These are phyloP conservation scores for Phoenoteleia sp. DNA, from an alignment of 2,888 invertebrate species.

Conservation along the genomic window DNA sequence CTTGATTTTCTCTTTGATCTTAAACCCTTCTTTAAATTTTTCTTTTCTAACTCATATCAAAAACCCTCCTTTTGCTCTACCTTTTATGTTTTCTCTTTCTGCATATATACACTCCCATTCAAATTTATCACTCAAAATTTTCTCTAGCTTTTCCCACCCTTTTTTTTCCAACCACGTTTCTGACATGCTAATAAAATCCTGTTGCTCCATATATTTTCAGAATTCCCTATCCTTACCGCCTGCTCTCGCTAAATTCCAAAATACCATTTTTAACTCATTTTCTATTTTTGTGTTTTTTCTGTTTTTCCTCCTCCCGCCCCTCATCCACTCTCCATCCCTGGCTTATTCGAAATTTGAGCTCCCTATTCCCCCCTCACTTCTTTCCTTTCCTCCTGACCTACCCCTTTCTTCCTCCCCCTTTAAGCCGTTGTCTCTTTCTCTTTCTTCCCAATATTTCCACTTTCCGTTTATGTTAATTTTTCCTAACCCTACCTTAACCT, in stretches of 20 bases:
- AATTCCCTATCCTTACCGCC: not conserved
- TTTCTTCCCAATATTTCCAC: not conserved
- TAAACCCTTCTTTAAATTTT: not conserved
- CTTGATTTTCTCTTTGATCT: not conserved
- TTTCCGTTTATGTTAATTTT: not conserved
- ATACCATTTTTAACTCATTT: no score
- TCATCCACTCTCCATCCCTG: no score
- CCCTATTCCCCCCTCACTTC: no score
- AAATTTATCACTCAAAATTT: not conserved
- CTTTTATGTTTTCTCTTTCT: not conserved
- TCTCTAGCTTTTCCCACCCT: not conserved
- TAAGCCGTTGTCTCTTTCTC: not conserved
- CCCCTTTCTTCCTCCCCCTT: no score
- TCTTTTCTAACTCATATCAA: not conserved
- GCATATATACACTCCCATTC: not conserved
- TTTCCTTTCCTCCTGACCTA: no score
- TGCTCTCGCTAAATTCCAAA: not conserved
- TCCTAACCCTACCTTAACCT: not conserved
- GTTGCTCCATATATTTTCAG: not conserved
- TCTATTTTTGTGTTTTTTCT: no score
- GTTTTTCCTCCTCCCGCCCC: not conserved
- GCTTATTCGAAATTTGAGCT: no score
- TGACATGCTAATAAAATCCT: not conserved
- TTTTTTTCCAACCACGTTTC: constrained; percentile 10
- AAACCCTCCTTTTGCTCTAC: not conserved